Conservation (phyloP, 2,888 invertebrate genomes). For the Chrysopilus asiliformis region DNA sequence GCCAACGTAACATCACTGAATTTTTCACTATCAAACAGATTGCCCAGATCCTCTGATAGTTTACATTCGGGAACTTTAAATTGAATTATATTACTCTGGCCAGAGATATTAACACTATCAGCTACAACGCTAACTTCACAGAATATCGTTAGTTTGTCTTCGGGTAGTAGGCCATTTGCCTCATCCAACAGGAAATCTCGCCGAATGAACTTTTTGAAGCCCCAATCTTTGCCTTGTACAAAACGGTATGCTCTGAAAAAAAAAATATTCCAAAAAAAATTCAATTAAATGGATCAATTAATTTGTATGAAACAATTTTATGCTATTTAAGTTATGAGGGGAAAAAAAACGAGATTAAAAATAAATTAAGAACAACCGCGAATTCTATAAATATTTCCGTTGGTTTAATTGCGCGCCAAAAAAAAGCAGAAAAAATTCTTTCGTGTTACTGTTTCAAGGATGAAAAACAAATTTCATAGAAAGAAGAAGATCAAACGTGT, state of each 20-base stretch:
- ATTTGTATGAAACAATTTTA: too few relatives aligned
- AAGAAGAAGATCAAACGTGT: too few relatives aligned
- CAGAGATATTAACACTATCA: slow-evolving; percentile 98
- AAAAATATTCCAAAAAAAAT: too few relatives aligned
- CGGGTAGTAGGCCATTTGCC: slow-evolving; percentile 94
- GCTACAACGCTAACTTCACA: slow-evolving; percentile 98
- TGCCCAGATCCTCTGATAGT: slow-evolving; percentile 87
- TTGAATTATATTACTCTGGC: slow-evolving; percentile 95
- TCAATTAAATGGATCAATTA: too few relatives aligned
- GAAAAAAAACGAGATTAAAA: too few relatives aligned
- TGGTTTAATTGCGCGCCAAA: too few relatives aligned
- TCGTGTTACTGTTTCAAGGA: too few relatives aligned
- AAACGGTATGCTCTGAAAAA: slow-evolving; percentile 82
- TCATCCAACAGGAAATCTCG: slow-evolving; percentile 98
- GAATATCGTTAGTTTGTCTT: slow-evolving; percentile 98
- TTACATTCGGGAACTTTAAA: slow-evolving; percentile 94
- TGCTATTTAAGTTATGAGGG: too few relatives aligned
- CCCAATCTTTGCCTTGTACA: slow-evolving; percentile 99
- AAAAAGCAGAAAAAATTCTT: too few relatives aligned
- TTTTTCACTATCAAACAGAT: slow-evolving; percentile 91
- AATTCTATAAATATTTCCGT: too few relatives aligned
- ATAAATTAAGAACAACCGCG: too few relatives aligned
- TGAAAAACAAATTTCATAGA: too few relatives aligned
- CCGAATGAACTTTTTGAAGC: slow-evolving; percentile 99
- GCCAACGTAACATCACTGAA: slow-evolving; percentile 96